Conservation (phyloP, 2,888 invertebrate species). For the Podabrus alpinus region DNA sequence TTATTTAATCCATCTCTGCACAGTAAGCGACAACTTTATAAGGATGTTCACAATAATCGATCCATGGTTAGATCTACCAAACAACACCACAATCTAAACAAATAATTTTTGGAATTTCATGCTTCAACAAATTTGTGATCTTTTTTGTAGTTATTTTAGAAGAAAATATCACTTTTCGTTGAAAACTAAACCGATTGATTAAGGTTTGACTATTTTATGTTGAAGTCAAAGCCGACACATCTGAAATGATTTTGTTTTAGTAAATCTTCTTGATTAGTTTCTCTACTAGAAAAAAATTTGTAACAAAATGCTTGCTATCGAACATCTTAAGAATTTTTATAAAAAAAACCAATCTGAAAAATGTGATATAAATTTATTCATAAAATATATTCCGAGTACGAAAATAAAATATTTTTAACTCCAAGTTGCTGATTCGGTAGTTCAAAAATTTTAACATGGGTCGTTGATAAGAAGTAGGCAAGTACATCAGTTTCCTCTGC, state of each 20-base stretch:
- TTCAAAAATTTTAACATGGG: too few relatives aligned
- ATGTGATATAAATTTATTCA: not conserved
- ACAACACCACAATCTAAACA: not conserved
- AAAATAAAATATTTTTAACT: too few relatives aligned
- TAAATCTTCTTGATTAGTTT: not conserved
- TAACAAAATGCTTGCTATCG: not conserved
- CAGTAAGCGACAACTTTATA: not conserved
- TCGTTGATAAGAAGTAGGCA: too few relatives aligned
- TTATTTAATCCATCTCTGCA: not conserved
- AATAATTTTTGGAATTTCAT: constrained; percentile 1
- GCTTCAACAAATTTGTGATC: constrained; percentile 3
- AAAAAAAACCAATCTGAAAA: not conserved
- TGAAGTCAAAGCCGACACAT: not conserved
- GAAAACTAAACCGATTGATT: not conserved
- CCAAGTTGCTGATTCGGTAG: too few relatives aligned
- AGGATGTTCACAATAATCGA: constrained; percentile 1
- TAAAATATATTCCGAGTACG: not conserved
- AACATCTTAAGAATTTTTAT: not conserved
- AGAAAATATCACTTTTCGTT: not conserved
- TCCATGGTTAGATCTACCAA: not conserved
- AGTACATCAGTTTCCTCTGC: too few relatives aligned
- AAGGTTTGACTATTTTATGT: not conserved
- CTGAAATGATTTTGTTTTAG: not conserved
- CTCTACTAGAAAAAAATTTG: not conserved
- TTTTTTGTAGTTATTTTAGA: not conserved